Base-by-base conservation (phyloP, 2,888 invertebrate genomes). In the Agelastica alni region DNA sequence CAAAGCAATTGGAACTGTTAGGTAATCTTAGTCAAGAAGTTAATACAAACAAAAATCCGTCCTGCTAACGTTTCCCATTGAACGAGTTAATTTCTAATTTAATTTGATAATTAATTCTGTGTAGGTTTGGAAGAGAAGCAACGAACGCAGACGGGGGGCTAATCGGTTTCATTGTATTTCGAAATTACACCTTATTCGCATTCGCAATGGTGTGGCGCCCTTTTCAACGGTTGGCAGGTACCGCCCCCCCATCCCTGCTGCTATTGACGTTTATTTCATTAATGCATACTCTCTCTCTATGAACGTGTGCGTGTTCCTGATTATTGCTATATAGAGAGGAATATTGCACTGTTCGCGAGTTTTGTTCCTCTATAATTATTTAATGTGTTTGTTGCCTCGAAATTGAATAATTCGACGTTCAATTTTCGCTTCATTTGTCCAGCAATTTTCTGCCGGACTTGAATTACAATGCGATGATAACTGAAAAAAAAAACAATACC, bases 21-120 rank as follows among this genome's bases (percentile, higher is more conserved):
- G 47, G 49, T 49, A 49, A 49, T 49, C 49, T 49, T 41, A 49
- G 48, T 32, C 22, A 26, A 49, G 37, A 49, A 46, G 46, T 45
- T 46, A 44, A 55, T 51, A 48, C 54, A 56, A 59, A 59, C 59
- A 59, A 59, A 56, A 59, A 59, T 58, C 46, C 31, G 51, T 53
- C 54, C n/a, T 47, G 51, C 34, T 46, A 45, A 45, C 55, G 56
- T 46, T 64, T 65, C 70, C 72, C 65, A 74, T 74, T 71, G 73
- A 76, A 78, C 77, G 70, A 78, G 78, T 78, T 78, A 78, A 78
- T 78, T 78, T 78, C 77, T 78, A 78, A 78, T 78, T 78, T 77
- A 78, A 78, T 78, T 78, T 76, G 78, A 78, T 78, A 78, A 78
- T 78, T 77, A 78, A 78, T 77, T 77, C 76, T 69, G 73, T 72